Percentiles rank a stretch among this genome's conserved stretches.
Evolutionary conservation across 1,140 invertebrate genomes (phyloP).

Genomic region (Contarinia nasturtii): DNA sequence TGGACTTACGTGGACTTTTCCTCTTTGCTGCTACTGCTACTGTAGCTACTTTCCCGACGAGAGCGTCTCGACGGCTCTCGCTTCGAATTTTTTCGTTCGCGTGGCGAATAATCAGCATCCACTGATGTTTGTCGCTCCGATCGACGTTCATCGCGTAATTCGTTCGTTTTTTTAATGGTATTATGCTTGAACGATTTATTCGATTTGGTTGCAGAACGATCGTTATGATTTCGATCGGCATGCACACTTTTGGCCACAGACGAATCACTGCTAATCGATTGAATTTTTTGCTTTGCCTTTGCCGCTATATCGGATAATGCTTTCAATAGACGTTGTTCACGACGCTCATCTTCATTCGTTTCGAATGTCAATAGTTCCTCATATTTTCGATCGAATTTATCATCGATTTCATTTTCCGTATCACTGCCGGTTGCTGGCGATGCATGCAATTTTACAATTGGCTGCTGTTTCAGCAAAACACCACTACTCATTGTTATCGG

Average conservation of each 20-base stretch:
- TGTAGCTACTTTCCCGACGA: slow-evolving; percentile 8
- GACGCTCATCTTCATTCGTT: background rate
- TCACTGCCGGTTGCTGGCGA: too few species aligned
- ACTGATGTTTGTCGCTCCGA: background rate
- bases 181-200: background rate
- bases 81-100: background rate
- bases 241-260: background rate
- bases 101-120: background rate
- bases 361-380: too few species aligned
- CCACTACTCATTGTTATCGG: too few species aligned
- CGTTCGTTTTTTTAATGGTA: background rate
- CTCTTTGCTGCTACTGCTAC: slow-evolving; percentile 15
- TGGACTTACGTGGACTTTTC: slow-evolving; percentile 17
- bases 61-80: slow-evolving; percentile 5
- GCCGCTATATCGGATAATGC: slow-evolving; percentile 37
- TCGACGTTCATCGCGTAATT: background rate
- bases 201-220: background rate
- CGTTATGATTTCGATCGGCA: background rate
- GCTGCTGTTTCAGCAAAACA: too few species aligned
- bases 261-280: slow-evolving; percentile 19
- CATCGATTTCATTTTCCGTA: too few species aligned
- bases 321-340: slow-evolving; percentile 38
- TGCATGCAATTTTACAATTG: too few species aligned
- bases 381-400: too few species aligned
- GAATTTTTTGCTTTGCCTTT: slow-evolving; percentile 32